A percentile compares a stretch with the other conserved stretches of the same genome.
Conservation (phyloP, 2,113 vertebrate genomes). For the Mesoclemmys tuberculata region DNA sequence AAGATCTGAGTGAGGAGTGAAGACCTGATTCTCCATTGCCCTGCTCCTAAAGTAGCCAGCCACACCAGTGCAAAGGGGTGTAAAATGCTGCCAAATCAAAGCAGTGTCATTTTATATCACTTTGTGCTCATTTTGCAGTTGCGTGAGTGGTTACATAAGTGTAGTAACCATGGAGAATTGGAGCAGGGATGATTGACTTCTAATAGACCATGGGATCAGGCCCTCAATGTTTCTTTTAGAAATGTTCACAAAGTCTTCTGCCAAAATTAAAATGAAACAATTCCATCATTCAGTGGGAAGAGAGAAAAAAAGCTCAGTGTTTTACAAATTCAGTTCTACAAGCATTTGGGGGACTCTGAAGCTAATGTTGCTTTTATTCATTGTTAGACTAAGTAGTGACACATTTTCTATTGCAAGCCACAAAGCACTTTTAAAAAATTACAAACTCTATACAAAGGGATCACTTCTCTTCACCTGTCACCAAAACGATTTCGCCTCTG, state of each 20-base stretch:
- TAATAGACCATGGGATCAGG: constrained; percentile 17
- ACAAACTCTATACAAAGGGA: not conserved
- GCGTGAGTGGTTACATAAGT: constrained; percentile 33
- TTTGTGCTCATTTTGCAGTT: not conserved
- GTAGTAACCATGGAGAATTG: not conserved
- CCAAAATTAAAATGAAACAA: constrained; percentile 63
- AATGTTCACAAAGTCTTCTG: constrained; percentile 46
- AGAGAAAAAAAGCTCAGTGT: not conserved
- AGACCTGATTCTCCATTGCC: not conserved
- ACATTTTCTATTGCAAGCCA: constrained; percentile 44
- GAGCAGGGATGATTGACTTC: constrained; percentile 30
- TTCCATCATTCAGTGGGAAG: not conserved
- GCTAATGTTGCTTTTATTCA: constrained; percentile 36
- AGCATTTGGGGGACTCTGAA: constrained; percentile 11
- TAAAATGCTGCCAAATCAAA: not conserved
- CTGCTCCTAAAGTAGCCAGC: not conserved
- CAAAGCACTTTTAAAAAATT: constrained; percentile 52
- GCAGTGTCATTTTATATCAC: not conserved
- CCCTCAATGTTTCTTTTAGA: constrained; percentile 58
- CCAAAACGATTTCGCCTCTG: constrained; percentile 42
- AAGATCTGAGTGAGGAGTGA: not conserved
- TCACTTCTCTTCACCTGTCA: not conserved
- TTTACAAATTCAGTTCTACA: constrained; percentile 22
- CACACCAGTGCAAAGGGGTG: not conserved
- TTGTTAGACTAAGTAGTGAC: not conserved